Percentiles rank a stretch among this genome's conserved stretches.
Evolutionary conservation across 2,888 invertebrate genomes (phyloP).

Genomic region (Polyploca ridens): DNA sequence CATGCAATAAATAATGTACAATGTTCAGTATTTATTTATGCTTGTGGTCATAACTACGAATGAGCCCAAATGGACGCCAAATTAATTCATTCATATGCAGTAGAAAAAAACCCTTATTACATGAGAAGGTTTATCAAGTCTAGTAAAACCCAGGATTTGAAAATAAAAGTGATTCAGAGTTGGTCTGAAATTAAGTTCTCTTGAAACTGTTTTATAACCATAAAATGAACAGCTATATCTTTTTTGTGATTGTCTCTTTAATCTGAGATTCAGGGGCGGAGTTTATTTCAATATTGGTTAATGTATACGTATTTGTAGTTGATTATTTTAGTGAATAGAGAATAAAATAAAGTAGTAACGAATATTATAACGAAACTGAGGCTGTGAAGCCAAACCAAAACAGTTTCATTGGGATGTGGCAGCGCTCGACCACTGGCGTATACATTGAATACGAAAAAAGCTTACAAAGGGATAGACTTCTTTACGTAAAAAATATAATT

Average conservation of each 20-base stretch:
- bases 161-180: too few relatives aligned
- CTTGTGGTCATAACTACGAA: too few relatives aligned
- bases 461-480: constrained; percentile 5
- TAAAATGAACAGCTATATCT: not conserved
- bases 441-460: constrained; percentile 21
- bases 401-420: constrained; percentile 54
- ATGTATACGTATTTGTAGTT: constrained; percentile 34
- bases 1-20: not conserved
- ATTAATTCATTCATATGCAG: too few relatives aligned
- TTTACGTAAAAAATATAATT: constrained; percentile 9
- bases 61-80: too few relatives aligned
- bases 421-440: constrained; percentile 35
- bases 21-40: too few relatives aligned
- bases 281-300: constrained; percentile 41
- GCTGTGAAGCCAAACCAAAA: constrained; percentile 79
- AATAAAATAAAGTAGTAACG: constrained; percentile 64
- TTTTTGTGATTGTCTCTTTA: not conserved
- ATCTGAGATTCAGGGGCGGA: constrained; percentile 16
- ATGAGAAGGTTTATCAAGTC: too few relatives aligned
- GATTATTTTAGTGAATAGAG: constrained; percentile 46
- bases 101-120: too few relatives aligned
- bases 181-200: too few relatives aligned
- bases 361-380: constrained; percentile 63
- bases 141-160: too few relatives aligned
- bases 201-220: not conserved